Percentiles rank a stretch among this genome's conserved stretches.
These are phyloP conservation scores for Anomalospiza imberbis DNA, from an alignment of 2,797 vertebrate genomes.

Conservation along the genomic window DNA sequence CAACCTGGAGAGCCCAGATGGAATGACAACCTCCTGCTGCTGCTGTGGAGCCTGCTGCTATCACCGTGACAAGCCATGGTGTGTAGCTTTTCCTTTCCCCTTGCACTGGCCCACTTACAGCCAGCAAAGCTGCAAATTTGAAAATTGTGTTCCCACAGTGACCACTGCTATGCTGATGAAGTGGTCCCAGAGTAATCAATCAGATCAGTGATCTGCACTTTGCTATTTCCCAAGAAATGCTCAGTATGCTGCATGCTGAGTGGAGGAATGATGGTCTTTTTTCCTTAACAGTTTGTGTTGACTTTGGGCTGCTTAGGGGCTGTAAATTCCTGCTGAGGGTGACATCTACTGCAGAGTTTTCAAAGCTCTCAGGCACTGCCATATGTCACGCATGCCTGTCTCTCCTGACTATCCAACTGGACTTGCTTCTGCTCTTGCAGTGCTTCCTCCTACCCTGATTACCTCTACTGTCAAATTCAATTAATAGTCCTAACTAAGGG, in stretches of 20 bases:
- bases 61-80: fast-evolving
- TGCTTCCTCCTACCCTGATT: neutral
- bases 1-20: neutral
- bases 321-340: neutral
- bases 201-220: neutral
- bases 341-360: neutral
- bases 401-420: neutral
- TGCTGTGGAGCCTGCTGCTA: neutral
- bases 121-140: neutral
- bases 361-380: neutral
- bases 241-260: neutral
- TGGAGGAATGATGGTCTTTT: neutral
- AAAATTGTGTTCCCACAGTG: neutral
- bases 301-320: neutral
- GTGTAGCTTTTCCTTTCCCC: neutral
- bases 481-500: neutral
- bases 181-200: neutral
- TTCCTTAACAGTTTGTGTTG: neutral
- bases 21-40: neutral
- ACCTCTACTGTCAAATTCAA: neutral
- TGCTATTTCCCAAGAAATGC: neutral
- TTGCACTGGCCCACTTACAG: neutral
- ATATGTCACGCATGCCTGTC: neutral
- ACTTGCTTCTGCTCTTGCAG: neutral
- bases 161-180: fast-evolving